Evolutionary conservation across 1,140 invertebrate species (phyloP).

Genomic region (Carposina sasakii): DNA sequence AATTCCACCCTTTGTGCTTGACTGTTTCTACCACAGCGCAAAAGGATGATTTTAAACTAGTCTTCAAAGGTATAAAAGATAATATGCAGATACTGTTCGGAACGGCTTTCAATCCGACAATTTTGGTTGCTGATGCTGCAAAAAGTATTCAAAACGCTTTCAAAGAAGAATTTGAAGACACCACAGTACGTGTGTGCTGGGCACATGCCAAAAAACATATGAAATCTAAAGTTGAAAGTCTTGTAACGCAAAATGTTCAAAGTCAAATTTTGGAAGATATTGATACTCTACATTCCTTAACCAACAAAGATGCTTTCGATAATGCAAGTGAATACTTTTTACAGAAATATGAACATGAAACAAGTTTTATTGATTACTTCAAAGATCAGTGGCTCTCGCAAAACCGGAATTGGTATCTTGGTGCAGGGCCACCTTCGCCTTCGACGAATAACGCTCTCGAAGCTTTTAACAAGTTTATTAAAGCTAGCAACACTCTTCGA

Average conservation of each 20-base stretch:
- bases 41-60: constrained; percentile 15
- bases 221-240: constrained; percentile 12
- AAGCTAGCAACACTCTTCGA: not conserved
- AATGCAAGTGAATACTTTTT: constrained; percentile 1
- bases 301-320: constrained; percentile 10
- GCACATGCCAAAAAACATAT: constrained; percentile 11
- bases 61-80: constrained; percentile 15
- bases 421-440: not conserved
- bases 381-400: constrained; percentile 15
- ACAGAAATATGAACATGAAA: constrained; percentile 12
- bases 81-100: constrained; percentile 10
- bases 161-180: constrained; percentile 9
- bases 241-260: constrained; percentile 3
- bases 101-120: constrained; percentile 13
- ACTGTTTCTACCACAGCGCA: constrained; percentile 17
- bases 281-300: constrained; percentile 9
- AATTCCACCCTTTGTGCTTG: constrained; percentile 23
- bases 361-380: constrained; percentile 14
- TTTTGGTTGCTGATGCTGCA: constrained; percentile 18
- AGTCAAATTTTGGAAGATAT: constrained; percentile 9
- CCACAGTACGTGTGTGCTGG: constrained; percentile 1
- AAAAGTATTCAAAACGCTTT: constrained; percentile 23
- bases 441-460: not conserved
- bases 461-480: not conserved
- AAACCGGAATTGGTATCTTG: constrained; percentile 23